Conservation (phyloP, 2,113 vertebrate genomes). For the Vidua chalybeata region DNA sequence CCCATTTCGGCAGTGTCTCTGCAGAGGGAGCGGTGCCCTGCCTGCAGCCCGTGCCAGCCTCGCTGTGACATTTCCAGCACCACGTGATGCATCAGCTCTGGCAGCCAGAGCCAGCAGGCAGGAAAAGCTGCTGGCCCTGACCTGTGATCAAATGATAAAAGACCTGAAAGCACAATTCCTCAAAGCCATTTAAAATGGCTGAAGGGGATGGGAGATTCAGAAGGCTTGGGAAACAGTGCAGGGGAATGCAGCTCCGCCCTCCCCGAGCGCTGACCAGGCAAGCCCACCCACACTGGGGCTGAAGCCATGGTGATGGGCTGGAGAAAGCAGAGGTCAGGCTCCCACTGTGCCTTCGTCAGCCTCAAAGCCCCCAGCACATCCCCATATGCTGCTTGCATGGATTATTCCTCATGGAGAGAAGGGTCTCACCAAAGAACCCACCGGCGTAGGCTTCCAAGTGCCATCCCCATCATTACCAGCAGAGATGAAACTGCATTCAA, state of each 20-base stretch:
- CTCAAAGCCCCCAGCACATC: neutral
- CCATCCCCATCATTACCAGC: neutral
- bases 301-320: neutral
- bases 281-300: neutral
- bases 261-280: neutral
- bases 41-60: fast-evolving
- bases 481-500: neutral
- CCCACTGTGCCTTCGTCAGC: neutral
- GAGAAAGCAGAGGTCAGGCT: neutral
- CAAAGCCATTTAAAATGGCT: neutral
- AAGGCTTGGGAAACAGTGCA: neutral
- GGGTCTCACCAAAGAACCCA: neutral
- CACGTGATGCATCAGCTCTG: neutral
- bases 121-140: conserved; percentile 15
- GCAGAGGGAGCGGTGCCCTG: neutral
- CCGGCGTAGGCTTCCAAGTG: fast-evolving
- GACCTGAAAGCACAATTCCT: conserved; percentile 20
- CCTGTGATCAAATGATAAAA: neutral
- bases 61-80: neutral
- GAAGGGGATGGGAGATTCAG: neutral
- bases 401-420: neutral
- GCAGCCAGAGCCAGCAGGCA: conserved; percentile 41
- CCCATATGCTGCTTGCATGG: neutral
- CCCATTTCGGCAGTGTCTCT: neutral
- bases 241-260: neutral